Evolutionary conservation across 1,140 invertebrate species (phyloP).

Genomic region (Periplaneta americana): DNA sequence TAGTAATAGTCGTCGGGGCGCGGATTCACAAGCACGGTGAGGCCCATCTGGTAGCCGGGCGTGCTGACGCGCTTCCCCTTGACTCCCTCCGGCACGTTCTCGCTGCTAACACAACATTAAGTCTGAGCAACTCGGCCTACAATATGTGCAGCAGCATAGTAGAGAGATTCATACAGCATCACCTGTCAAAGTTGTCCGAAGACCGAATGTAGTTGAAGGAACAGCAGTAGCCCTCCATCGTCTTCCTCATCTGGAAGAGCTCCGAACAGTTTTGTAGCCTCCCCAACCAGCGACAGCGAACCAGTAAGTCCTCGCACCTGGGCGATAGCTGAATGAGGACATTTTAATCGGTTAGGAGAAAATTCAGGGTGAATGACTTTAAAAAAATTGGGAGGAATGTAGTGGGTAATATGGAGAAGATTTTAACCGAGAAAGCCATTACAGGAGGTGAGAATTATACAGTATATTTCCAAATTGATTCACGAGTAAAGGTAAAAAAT

Average conservation of each 20-base stretch:
- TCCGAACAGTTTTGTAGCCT: conserved; percentile 35
- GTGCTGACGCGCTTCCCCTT: too few species aligned
- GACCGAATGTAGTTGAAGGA: conserved; percentile 45
- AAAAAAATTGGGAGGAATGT: too few species aligned
- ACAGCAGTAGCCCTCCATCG: conserved; percentile 51
- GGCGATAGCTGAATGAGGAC: conserved; percentile 40
- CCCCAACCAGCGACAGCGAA: conserved; percentile 41
- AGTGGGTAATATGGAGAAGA: too few species aligned
- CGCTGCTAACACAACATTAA: too few species aligned
- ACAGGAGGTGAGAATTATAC: too few species aligned
- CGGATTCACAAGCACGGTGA: conserved; percentile 40
- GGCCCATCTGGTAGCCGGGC: conserved; percentile 32
- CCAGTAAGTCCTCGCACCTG: conserved; percentile 41
- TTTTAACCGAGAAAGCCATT: too few species aligned
- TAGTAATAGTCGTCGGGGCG: conserved; percentile 45
- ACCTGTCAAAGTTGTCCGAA: conserved; percentile 13
- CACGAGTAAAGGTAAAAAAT: too few species aligned
- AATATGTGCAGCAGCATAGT: neutral
- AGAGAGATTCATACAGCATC: neutral
- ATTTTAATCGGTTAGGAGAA: too few species aligned
- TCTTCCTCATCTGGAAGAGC: conserved; percentile 41
- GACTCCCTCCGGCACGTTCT: neutral
- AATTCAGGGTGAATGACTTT: too few species aligned
- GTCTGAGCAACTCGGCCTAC: too few species aligned
- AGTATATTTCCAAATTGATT: too few species aligned